phyloP scores from a whole-genome alignment of 2,113 vertebrate species.

The Rallus limicola region DNA sequence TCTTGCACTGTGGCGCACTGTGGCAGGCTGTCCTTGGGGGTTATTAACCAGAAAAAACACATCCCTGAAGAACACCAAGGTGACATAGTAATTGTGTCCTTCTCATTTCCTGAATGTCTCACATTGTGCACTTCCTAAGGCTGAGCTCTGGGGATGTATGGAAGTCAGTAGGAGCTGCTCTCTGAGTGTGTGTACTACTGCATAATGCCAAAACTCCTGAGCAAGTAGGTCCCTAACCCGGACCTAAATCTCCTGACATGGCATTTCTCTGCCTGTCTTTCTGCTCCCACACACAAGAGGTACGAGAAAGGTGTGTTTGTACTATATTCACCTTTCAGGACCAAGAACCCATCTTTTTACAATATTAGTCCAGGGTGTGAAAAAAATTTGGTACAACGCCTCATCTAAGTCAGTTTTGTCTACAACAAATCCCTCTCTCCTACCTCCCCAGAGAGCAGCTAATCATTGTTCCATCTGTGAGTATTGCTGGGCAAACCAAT shows the following conservation, averaged over 20 bases:
- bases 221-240: neutral
- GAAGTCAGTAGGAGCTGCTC: neutral
- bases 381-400: neutral
- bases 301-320: neutral
- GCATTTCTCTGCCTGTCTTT: neutral
- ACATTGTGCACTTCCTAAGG: neutral
- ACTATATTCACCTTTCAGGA: neutral
- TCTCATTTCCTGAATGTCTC: neutral
- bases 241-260: neutral
- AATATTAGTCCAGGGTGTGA: neutral
- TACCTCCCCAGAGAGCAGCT: neutral
- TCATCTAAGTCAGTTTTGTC: neutral
- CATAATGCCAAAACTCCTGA: neutral
- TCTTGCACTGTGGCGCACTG: accelerated
- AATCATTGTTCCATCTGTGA: neutral
- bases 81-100: neutral
- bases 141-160: neutral
- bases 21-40: neutral
- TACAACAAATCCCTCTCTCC: neutral
- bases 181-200: neutral
- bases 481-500: neutral
- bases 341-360: neutral
- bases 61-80: neutral
- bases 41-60: neutral
- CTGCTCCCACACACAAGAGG: neutral